phyloP scores from a whole-genome alignment of 2,797 vertebrate genomes.

The Morelia viridis region DNA sequence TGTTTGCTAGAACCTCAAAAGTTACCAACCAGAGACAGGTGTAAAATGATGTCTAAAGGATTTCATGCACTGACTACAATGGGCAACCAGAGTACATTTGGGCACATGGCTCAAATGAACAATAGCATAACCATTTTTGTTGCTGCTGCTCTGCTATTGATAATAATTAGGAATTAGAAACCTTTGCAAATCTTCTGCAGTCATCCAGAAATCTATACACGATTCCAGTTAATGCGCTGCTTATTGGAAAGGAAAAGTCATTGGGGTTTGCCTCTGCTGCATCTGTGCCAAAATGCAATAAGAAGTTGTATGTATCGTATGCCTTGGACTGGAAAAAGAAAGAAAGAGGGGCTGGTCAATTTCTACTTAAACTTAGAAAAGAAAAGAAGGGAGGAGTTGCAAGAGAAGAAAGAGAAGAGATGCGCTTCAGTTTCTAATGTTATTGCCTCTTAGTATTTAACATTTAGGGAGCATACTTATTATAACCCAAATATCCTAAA shows the following conservation, averaged over 20 bases:
- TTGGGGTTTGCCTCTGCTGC: background rate
- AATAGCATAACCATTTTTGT: background rate
- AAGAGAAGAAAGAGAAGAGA: background rate
- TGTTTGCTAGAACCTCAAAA: background rate
- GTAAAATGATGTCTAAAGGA: background rate
- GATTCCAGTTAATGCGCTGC: background rate
- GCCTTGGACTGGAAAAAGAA: background rate
- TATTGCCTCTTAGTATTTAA: background rate
- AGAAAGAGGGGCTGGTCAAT: background rate
- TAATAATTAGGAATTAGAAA: background rate
- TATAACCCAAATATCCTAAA: background rate
- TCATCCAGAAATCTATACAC: background rate
- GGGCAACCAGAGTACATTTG: background rate
- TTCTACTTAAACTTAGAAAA: background rate
- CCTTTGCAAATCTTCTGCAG: background rate
- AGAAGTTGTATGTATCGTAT: background rate
- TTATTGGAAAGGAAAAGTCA: background rate
- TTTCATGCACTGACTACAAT: background rate
- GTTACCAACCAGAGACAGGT: background rate
- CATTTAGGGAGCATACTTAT: background rate
- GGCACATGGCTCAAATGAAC: background rate
- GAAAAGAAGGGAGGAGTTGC: background rate
- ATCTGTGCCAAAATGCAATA: background rate
- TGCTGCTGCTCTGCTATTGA: background rate
- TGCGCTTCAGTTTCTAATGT: background rate